These are phyloP conservation scores for Drosophila equinoxialis DNA, from an alignment of 1,140 invertebrate species.

Conservation along the genomic window DNA sequence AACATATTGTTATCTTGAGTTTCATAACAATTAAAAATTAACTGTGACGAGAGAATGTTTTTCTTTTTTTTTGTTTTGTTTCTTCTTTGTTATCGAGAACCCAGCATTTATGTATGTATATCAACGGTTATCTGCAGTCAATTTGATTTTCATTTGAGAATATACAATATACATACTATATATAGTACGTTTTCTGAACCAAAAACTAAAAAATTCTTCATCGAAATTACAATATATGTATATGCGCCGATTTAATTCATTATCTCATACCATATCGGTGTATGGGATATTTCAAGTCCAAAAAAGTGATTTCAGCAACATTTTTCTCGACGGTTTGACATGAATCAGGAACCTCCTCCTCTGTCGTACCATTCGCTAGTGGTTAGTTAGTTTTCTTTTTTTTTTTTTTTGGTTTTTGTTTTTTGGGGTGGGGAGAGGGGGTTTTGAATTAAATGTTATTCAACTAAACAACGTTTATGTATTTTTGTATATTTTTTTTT, in stretches of 20 bases:
- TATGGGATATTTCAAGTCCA: slow-evolving; percentile 53
- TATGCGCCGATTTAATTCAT: slow-evolving; percentile 53
- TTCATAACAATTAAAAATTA: slow-evolving; percentile 46
- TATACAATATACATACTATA: slow-evolving; percentile 43
- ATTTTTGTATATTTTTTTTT: slow-evolving; percentile 36
- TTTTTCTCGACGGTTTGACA: slow-evolving; percentile 75
- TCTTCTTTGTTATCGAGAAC: slow-evolving; percentile 38
- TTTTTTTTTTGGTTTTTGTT: slow-evolving; percentile 34
- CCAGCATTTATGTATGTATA: slow-evolving; percentile 45
- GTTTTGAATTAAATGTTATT: slow-evolving; percentile 54
- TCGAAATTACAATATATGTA: slow-evolving; percentile 47
- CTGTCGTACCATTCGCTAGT: slow-evolving; percentile 73
- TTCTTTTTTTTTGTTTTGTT: not conserved
- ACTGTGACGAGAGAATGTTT: slow-evolving; percentile 28
- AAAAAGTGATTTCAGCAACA: slow-evolving; percentile 74
- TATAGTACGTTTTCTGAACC: slow-evolving; percentile 16
- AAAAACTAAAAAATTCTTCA: slow-evolving; percentile 29
- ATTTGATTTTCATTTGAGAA: slow-evolving; percentile 44
- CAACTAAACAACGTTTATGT: slow-evolving; percentile 74
- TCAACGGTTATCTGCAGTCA: slow-evolving; percentile 61
- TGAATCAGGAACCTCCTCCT: slow-evolving; percentile 68
- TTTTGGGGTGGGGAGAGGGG: not conserved
- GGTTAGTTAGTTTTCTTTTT: slow-evolving; percentile 41
- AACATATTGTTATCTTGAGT: slow-evolving; percentile 53
- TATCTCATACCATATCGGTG: slow-evolving; percentile 30